These are phyloP conservation scores for Mylabris phalerata DNA, from an alignment of 1,140 invertebrate genomes.

Conservation along the genomic window DNA sequence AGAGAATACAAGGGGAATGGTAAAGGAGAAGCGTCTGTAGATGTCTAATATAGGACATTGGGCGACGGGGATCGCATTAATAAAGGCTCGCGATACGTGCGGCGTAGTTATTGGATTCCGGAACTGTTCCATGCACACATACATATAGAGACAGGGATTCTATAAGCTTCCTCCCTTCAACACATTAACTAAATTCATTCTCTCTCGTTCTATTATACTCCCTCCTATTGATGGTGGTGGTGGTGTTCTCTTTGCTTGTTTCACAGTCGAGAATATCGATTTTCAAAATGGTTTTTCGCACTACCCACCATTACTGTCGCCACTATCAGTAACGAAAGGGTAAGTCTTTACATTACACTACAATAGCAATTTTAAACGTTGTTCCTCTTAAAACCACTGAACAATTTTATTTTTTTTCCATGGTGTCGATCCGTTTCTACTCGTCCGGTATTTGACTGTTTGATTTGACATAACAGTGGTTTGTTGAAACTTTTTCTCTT, in stretches of 20 bases:
- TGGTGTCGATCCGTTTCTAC: too few relatives aligned
- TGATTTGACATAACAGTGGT: too few relatives aligned
- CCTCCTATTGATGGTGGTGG: not conserved
- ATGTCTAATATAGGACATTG: conserved; percentile 21
- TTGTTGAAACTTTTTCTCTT: too few relatives aligned
- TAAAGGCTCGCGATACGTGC: conserved; percentile 19
- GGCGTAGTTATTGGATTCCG: conserved; percentile 20
- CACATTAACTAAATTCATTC: not conserved
- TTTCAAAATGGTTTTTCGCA: conserved; percentile 18
- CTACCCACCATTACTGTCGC: not conserved
- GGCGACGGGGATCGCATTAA: conserved; percentile 20
- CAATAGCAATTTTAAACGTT: too few relatives aligned
- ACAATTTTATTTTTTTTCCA: too few relatives aligned
- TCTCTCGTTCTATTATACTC: too few relatives aligned
- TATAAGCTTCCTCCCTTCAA: too few relatives aligned
- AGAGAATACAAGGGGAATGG: not conserved
- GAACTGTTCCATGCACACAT: conserved; percentile 8
- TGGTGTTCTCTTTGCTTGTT: not conserved
- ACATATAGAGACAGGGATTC: conserved; percentile 6
- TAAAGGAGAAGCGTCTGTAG: conserved; percentile 9
- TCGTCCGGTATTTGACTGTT: too few relatives aligned
- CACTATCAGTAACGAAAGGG: conserved; percentile 3
- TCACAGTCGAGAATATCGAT: conserved; percentile 7
- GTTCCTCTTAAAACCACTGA: too few relatives aligned
- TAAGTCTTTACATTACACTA: conserved; percentile 2